A percentile compares a stretch with the other conserved stretches of the same genome.
These are phyloP conservation scores for Phasia obesa DNA, from an alignment of 2,888 invertebrate species.

Conservation along the genomic window DNA sequence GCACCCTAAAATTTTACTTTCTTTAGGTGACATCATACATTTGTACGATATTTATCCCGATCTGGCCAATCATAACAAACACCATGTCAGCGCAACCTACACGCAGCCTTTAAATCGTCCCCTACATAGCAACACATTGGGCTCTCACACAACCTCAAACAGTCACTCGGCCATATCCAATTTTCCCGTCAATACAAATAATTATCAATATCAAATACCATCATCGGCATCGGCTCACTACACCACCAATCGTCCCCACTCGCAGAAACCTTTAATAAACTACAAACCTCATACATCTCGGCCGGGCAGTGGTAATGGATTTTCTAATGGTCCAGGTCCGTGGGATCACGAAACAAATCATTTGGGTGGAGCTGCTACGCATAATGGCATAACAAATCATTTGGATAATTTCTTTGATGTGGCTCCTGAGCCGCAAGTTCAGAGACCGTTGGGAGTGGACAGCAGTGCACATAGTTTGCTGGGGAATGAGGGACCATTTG, in stretches of 20 bases:
- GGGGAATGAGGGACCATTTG: slow-evolving; percentile 76
- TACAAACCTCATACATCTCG: slow-evolving; percentile 68
- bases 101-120: slow-evolving; percentile 46
- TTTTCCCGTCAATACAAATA: slow-evolving; percentile 68
- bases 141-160: slow-evolving; percentile 48
- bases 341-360: slow-evolving; percentile 81
- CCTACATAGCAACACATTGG: slow-evolving; percentile 30
- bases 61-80: slow-evolving; percentile 77
- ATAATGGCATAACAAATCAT: slow-evolving; percentile 80
- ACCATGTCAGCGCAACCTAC: slow-evolving; percentile 66
- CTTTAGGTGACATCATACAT: slow-evolving; percentile 83
- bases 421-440: slow-evolving; percentile 55
- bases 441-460: slow-evolving; percentile 63
- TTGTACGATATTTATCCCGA: slow-evolving; percentile 83
- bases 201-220: slow-evolving; percentile 73
- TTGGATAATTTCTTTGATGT: slow-evolving; percentile 81
- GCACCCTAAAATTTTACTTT: slow-evolving; percentile 70
- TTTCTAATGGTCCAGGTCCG: slow-evolving; percentile 43
- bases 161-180: slow-evolving; percentile 57
- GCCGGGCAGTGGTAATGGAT: slow-evolving; percentile 66
- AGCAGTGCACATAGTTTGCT: slow-evolving; percentile 11
- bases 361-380: slow-evolving; percentile 71
- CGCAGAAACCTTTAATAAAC: slow-evolving; percentile 16
- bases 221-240: slow-evolving; percentile 72
- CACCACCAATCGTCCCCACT: slow-evolving; percentile 77